phyloP scores from a whole-genome alignment of 2,797 vertebrate species.

The Jordanella pulchra region DNA sequence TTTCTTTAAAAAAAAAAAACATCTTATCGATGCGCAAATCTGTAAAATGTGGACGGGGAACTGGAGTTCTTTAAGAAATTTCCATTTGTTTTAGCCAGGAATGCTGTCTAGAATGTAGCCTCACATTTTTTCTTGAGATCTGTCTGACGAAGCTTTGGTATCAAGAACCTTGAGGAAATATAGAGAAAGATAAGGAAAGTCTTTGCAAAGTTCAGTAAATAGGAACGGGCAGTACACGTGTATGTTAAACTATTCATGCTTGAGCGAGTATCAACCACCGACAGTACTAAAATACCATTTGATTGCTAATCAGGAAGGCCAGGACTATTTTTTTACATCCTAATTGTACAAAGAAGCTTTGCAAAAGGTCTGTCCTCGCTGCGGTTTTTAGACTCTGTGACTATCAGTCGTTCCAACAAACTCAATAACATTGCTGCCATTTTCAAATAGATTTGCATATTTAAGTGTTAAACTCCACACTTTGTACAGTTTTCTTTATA shows the following conservation, averaged over 20 bases:
- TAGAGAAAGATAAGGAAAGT: not conserved
- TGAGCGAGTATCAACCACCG: not conserved
- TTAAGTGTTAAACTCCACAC: not conserved
- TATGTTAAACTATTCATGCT: not conserved
- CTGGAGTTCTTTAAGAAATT: not conserved
- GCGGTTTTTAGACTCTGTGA: not conserved
- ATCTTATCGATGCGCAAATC: not conserved
- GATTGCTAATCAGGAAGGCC: not conserved
- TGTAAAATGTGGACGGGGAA: not conserved
- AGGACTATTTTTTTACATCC: not conserved
- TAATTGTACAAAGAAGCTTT: not conserved
- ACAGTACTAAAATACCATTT: not conserved
- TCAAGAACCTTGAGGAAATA: not conserved
- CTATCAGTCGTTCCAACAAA: not conserved
- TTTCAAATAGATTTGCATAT: not conserved
- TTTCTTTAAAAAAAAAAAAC: no score
- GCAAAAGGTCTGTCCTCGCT: not conserved
- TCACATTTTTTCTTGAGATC: not conserved
- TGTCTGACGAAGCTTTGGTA: not conserved
- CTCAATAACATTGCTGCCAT: not conserved
- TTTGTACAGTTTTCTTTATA: not conserved
- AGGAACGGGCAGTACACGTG: not conserved
- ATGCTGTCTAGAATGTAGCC: not conserved
- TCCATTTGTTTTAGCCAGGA: not conserved
- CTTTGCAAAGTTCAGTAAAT: not conserved